Conservation (phyloP, 2,888 invertebrate species). For the Ophioninae sp. region DNA sequence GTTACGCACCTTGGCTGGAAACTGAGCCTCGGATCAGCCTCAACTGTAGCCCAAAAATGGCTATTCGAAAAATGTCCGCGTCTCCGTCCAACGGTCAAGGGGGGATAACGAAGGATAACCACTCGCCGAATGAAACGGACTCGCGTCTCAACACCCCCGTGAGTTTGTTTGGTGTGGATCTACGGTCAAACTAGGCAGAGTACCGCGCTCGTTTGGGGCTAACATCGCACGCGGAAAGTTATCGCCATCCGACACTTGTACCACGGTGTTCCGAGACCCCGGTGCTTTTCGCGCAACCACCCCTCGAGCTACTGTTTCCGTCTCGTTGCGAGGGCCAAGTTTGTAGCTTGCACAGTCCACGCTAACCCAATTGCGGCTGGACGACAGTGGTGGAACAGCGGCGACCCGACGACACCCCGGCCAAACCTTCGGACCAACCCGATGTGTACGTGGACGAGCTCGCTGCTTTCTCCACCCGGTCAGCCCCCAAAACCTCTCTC, state of each 20-base stretch:
- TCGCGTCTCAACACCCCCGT: no score
- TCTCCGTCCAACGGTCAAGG: no score
- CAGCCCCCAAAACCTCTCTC: no score
- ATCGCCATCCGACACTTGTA: conserved; percentile 34
- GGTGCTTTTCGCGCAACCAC: conserved; percentile 21
- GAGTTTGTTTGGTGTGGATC: neutral
- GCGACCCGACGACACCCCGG: conserved; percentile 64
- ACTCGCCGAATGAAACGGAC: no score
- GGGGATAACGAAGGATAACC: no score
- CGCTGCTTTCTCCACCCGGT: no score
- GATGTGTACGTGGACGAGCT: conserved; percentile 69
- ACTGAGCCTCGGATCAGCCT: no score
- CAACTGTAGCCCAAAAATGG: no score
- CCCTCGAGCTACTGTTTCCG: neutral
- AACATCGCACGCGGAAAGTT: conserved; percentile 42
- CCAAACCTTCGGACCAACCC: conserved; percentile 37
- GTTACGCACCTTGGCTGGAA: no score
- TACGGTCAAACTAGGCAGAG: conserved; percentile 25
- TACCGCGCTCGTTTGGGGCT: conserved; percentile 10
- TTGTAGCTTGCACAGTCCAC: conserved; percentile 67
- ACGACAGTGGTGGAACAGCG: conserved; percentile 66
- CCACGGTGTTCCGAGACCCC: conserved; percentile 19
- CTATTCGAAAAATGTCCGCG: no score
- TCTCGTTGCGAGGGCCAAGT: conserved; percentile 58
- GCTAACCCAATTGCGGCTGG: conserved; percentile 72